Evolutionary conservation across 2,113 vertebrate species (phyloP), one percentile per base, ranked within the genome.

Genomic region (Phasianus colchicus): DNA sequence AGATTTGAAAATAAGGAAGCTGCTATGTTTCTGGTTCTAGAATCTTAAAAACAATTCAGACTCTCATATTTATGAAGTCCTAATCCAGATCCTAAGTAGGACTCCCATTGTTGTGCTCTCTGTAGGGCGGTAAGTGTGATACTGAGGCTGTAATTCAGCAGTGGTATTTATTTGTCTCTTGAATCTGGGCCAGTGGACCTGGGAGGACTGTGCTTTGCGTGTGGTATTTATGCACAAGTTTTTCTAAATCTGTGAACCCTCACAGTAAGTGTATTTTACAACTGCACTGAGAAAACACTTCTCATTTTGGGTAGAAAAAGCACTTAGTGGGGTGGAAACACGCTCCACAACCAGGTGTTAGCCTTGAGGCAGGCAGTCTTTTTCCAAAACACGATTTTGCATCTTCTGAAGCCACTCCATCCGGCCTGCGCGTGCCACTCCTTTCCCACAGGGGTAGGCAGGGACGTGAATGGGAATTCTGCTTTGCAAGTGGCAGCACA

Each of bases 1-100:
- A 74, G 40, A 73, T 91, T 94, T 82, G 54, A 95, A 96, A 93
- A 92, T 36, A 85, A 43, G 57, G 89, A 81, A 77, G 52, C n/a
- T 90, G 47, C 72, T 57, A 30, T 0, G 0, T 72, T 43, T 83
- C 40, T 83, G 34, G 4, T 30, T 79, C 69, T 42, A 82, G 38
- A 75, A 65, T 64, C 58, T 52, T 40, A 50, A 54, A 72, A 75
- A 65, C 29, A 66, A 20, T 65, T 85, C 64, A 90, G 63, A 66
- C 54, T 30, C 30, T 86, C 43, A 54, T 66, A 30, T 80, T 80
- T 30, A 52, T 29, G 34, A 47, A 50, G 66, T 80, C 17, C 57
- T 80, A 70, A 92, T 93, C 77, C 87, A 42, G 58, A 64, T 70
- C 43, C 52, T 64, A 48, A 7, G 69, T 71, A 83, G 71, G 60